Evolutionary conservation across 1,140 invertebrate species (phyloP).

Genomic region (Zaprionus tsacasi): DNA sequence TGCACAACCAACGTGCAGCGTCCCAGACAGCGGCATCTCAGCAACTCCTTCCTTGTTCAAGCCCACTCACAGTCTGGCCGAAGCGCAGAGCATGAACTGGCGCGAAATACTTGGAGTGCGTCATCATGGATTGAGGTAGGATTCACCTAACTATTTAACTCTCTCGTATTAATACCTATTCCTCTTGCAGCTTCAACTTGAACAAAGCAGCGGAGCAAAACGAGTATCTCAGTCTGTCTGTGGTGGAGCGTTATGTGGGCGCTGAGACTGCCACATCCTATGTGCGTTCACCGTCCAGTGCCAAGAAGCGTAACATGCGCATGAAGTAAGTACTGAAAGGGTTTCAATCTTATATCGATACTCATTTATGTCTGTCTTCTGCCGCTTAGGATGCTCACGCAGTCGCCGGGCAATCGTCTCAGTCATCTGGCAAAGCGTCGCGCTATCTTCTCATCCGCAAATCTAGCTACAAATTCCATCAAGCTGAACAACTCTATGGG

Average conservation of each 20-base stretch:
- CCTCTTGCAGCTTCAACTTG: conserved; percentile 86
- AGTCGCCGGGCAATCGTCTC: conserved; percentile 87
- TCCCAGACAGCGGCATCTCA: conserved; percentile 50
- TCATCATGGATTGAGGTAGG: conserved; percentile 86
- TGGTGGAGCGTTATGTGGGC: conserved; percentile 87
- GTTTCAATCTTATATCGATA: neutral
- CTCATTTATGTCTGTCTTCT: neutral
- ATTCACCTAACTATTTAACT: neutral
- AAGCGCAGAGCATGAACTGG: conserved; percentile 83
- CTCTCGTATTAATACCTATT: neutral
- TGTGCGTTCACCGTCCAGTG: conserved; percentile 85
- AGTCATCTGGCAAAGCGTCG: conserved; percentile 87
- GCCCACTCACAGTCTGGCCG: conserved; percentile 73
- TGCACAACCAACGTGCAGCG: neutral
- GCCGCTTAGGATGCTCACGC: conserved; percentile 83
- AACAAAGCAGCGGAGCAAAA: conserved; percentile 87
- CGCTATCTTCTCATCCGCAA: conserved; percentile 87
- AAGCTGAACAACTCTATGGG: conserved; percentile 75
- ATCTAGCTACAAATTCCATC: conserved; percentile 72
- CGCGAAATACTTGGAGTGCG: conserved; percentile 85
- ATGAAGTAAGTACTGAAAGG: conserved; percentile 69
- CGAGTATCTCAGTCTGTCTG: conserved; percentile 86
- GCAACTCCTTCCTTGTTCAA: conserved; percentile 57
- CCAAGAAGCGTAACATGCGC: conserved; percentile 85
- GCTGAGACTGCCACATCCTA: conserved; percentile 87